phyloP scores from a whole-genome alignment of 1,140 invertebrate species.

The Aphidius gifuensis region DNA sequence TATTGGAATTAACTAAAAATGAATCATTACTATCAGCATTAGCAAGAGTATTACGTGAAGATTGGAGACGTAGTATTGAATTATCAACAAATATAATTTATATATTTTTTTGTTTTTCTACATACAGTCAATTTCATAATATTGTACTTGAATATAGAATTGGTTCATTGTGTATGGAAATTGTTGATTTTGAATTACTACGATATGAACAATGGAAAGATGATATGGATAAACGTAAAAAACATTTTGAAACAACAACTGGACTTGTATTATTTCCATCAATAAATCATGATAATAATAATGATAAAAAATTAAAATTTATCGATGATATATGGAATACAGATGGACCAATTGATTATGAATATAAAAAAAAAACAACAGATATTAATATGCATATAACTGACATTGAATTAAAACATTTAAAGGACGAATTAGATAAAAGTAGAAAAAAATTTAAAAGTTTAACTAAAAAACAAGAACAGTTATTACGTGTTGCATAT shows the following conservation, averaged over 20 bases:
- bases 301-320: constrained; percentile 47
- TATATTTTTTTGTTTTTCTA: constrained; percentile 96
- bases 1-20: constrained; percentile 89
- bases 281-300: constrained; percentile 33
- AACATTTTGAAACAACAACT: constrained; percentile 50
- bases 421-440: constrained; percentile 80
- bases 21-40: constrained; percentile 94
- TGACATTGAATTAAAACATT: constrained; percentile 57
- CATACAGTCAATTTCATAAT: constrained; percentile 93
- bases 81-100: constrained; percentile 95
- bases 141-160: constrained; percentile 90
- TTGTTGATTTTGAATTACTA: constrained; percentile 90
- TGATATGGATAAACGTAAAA: constrained; percentile 70
- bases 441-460: constrained; percentile 73
- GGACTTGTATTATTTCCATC: constrained; percentile 45
- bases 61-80: constrained; percentile 95
- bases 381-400: constrained; percentile 36
- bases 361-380: constrained; percentile 41
- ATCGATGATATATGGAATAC: constrained; percentile 49
- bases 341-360: constrained; percentile 47
- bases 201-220: constrained; percentile 92
- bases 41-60: constrained; percentile 90
- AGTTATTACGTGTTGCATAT: constrained; percentile 81
- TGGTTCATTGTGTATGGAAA: constrained; percentile 93
- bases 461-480: constrained; percentile 88